These are phyloP conservation scores for Chamaedrilus cognettii DNA, from an alignment of 2,888 invertebrate genomes.

Conservation along the genomic window DNA sequence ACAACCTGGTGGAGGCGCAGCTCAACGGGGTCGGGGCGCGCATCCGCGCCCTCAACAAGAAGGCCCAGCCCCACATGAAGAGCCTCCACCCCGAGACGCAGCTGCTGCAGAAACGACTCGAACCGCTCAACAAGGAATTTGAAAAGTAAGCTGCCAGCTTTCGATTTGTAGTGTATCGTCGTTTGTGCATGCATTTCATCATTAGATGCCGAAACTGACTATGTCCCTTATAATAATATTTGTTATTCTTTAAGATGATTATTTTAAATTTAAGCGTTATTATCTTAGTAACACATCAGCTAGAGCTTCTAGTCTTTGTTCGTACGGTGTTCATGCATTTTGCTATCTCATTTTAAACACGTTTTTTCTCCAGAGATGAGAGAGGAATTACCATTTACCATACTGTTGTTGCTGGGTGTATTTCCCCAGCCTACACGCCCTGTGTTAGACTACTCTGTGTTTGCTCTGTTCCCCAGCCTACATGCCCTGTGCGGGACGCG, in stretches of 20 bases:
- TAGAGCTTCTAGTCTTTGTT: no score
- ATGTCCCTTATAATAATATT: not conserved
- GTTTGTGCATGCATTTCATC: not conserved
- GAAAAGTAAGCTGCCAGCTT: constrained; percentile 64
- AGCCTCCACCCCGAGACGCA: constrained; percentile 49
- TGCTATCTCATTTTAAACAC: no score
- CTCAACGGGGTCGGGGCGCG: constrained; percentile 98
- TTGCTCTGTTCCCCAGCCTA: no score
- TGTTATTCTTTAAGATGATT: not conserved
- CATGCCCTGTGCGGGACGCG: constrained; percentile 74
- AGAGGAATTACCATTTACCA: no score
- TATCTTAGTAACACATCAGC: no score
- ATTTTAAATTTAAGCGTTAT: not conserved
- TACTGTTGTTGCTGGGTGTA: no score
- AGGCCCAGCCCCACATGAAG: constrained; percentile 89
- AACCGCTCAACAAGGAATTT: constrained; percentile 77
- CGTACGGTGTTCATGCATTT: no score
- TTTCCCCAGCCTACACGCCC: no score
- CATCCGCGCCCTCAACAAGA: constrained; percentile 94
- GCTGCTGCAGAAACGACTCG: constrained; percentile 72
- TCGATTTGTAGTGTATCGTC: not conserved
- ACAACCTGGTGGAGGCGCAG: constrained; percentile 95
- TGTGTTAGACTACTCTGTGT: no score
- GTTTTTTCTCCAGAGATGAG: no score
- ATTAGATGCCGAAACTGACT: not conserved